Evolutionary conservation across 2,113 vertebrate species (phyloP).

Genomic region (Theristicus caerulescens): DNA sequence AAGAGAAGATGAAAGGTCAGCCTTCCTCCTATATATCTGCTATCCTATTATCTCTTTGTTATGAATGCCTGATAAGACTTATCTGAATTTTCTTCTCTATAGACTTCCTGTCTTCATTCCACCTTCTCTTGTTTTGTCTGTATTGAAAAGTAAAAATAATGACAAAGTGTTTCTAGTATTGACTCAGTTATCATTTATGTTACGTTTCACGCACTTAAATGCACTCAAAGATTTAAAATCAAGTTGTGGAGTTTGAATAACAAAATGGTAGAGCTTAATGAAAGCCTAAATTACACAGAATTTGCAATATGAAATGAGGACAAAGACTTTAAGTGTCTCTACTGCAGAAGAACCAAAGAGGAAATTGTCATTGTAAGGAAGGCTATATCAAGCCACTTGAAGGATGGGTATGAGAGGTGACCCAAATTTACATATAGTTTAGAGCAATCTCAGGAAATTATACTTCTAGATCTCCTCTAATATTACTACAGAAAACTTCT

Average conservation of each 20-base stretch:
- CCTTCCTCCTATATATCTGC: background rate
- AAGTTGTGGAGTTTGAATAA: background rate
- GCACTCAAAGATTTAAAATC: background rate
- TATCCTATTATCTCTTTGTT: background rate
- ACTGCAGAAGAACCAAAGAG: background rate
- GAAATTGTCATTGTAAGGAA: background rate
- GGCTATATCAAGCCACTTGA: background rate
- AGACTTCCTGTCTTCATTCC: background rate
- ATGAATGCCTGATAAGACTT: background rate
- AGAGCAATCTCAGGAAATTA: background rate
- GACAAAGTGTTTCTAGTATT: background rate
- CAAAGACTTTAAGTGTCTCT: background rate
- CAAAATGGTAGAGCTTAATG: background rate
- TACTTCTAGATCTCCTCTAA: background rate
- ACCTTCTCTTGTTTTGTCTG: background rate
- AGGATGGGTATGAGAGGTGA: background rate
- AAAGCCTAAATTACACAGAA: background rate
- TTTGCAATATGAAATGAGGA: background rate
- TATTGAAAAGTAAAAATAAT: slow-evolving; percentile 36
- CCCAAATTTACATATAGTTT: background rate
- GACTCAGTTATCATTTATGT: slow-evolving; percentile 20
- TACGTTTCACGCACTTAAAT: slow-evolving; percentile 10
- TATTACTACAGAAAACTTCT: background rate
- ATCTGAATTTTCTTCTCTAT: background rate
- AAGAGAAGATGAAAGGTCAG: background rate